Evolutionary conservation across 2,888 invertebrate species (phyloP), one percentile per base, ranked within the genome.

Genomic region (Aradus depressus): DNA sequence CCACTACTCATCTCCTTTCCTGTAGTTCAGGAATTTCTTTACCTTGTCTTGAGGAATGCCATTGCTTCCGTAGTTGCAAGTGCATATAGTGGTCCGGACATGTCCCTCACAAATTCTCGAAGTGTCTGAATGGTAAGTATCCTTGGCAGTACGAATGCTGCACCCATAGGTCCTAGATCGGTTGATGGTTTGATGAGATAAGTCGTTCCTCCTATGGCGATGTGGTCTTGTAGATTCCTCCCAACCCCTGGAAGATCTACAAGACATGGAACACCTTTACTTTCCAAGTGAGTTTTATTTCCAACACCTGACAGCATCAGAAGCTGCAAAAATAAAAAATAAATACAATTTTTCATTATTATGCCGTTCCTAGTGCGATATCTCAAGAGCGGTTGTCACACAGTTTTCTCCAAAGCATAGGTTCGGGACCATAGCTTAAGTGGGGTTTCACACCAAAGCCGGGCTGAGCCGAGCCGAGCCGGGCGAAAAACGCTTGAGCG

Each of bases 251-350:
- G 77, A 6, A 75, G 68, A 65, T 83, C 66, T 1, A 70, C 70
- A 18, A 84, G 65, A 0, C 80, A 72, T 18, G 75, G 70, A 38
- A 84, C 78, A 0, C 74, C 76, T 21, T 76, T 62, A 38, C 79
- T 71, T 26, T 62, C 66, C 3, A 86, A 69, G 62, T 85, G 79
- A 6, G 73, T 67, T 3, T 68, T 68, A 0, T 84, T 80, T 3
- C 87, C 86, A 10, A 90, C 73, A 0, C 92, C 92, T 1, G 89
- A 87, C 35, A 92, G 65, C 86, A 90, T 85, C 26, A 93, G 70
- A 16, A 92, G 62, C 64, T 92, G 56, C 8, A 55, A 59, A 28
- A 43, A 39, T 28, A 43, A 42, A 39, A 14, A 22, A 22, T 23
- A 19, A 2, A n/a, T 5, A 18, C 14, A 8, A 19, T 14, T n/a